Conservation (phyloP, 1,140 invertebrate genomes). For the Pinna nobilis region DNA sequence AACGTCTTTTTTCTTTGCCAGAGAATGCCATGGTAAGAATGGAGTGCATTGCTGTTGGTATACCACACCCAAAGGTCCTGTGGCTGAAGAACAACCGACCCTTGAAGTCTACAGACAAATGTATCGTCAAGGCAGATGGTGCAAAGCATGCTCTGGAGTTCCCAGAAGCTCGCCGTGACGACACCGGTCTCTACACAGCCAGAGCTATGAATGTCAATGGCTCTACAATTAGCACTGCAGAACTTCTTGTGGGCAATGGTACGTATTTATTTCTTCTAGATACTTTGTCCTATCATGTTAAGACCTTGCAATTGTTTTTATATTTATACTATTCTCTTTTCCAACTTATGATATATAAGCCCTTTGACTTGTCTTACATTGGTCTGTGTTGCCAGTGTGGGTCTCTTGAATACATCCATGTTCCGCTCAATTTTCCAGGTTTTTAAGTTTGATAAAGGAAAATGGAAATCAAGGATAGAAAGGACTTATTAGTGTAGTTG, state of each 20-base stretch:
- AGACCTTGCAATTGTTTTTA: no score
- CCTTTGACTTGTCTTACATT: no score
- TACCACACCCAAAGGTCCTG: slow-evolving; percentile 70
- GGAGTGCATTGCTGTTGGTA: slow-evolving; percentile 67
- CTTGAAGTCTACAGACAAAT: slow-evolving; percentile 86
- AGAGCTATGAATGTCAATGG: slow-evolving; percentile 90
- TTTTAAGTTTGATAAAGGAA: no score
- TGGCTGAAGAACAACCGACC: slow-evolving; percentile 89
- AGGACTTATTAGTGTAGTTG: no score
- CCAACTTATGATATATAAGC: no score
- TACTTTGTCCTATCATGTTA: no score
- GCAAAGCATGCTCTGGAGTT: slow-evolving; percentile 94
- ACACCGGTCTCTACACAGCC: slow-evolving; percentile 95
- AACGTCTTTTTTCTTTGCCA: slow-evolving; percentile 46
- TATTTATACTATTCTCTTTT: no score
- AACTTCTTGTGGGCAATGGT: slow-evolving; percentile 66
- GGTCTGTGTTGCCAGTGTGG: no score
- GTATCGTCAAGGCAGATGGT: slow-evolving; percentile 84
- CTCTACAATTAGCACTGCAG: slow-evolving; percentile 86
- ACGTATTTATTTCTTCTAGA: neutral
- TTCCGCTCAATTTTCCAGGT: no score
- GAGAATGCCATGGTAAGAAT: slow-evolving; percentile 65
- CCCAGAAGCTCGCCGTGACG: slow-evolving; percentile 93
- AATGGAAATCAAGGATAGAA: no score
- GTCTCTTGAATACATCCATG: no score